These are phyloP conservation scores for Argentina silus DNA, from an alignment of 2,797 vertebrate species.

Conservation along the genomic window DNA sequence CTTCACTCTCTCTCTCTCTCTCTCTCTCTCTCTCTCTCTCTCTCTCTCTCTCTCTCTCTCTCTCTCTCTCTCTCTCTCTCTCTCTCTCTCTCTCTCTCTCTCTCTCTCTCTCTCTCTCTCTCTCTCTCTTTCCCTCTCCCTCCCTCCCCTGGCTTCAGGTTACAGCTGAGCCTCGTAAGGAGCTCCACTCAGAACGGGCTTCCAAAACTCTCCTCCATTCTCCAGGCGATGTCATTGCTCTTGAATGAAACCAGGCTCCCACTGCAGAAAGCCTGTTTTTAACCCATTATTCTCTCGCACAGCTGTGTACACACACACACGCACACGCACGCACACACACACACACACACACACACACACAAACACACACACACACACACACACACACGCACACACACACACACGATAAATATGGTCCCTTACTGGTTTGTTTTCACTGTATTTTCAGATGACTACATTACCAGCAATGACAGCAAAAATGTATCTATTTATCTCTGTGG, in stretches of 20 bases:
- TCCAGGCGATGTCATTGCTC: conserved; percentile 55
- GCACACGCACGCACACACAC: neutral
- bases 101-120: neutral
- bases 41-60: neutral
- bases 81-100: neutral
- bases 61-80: neutral
- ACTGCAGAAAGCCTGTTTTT: conserved; percentile 4
- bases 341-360: neutral
- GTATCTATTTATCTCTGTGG: no score
- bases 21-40: neutral
- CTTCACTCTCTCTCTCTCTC: neutral
- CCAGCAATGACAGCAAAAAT: no score
- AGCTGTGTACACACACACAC: neutral
- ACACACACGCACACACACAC: no score
- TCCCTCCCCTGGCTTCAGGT: conserved; percentile 71
- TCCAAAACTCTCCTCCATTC: conserved; percentile 47
- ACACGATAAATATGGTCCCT: no score
- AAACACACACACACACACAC: no score
- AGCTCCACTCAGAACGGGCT: conserved; percentile 65
- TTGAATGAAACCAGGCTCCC: conserved; percentile 61
- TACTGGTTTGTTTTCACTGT: no score
- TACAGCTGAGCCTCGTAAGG: conserved; percentile 71
- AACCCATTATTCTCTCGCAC: conserved; percentile 50
- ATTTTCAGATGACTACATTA: no score
- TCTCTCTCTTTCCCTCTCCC: conserved; percentile 34